Evolutionary conservation across 1,140 invertebrate genomes (phyloP), one percentile per base, ranked within the genome.

Genomic region (Hydropsyche tenuis): DNA sequence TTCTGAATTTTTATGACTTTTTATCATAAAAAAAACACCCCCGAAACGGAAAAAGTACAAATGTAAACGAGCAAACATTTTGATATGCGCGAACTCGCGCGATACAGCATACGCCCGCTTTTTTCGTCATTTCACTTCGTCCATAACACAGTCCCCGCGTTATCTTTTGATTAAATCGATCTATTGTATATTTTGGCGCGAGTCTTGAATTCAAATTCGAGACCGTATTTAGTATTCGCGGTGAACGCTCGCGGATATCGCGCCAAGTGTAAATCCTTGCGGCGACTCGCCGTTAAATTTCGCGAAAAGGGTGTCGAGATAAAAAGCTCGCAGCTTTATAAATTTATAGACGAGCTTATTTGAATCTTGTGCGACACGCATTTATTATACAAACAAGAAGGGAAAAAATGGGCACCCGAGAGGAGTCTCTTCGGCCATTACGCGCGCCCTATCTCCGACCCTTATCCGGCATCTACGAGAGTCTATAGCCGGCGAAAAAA

Each of bases 321-420:
- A 73, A 73, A 73, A 73, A 73, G 63, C 23, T 73, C 62, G 25
- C 18, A 45, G 60, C 63, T 68, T 60, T 70, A 73, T 66, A 73
- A 46, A 65, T 73, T 73, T 73, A 65, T 73, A 65, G 71, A 43
- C 42, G 43, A 22, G 63, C 71, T 73, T 73, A 73, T 73, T 73
- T 73, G 71, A 73, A 73, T 73, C 71, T 65, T 73, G 48, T 43
- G 63, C 45, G 71, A 73, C 71, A 73, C 60, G 62, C 71, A 73
- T 73, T 65, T 73, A 73, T 73, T 73, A 65, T 65, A 63, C 70
- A 72, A 72, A 72, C 53, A 72, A 62, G 56, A 43, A 65, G 30
- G 30, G 63, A 43, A 42, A 65, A 43, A 9, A 63, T 6, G 6
- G 20, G 16, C 7, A 7, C 16, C 16, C 16, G 20, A 7, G 16